phyloP scores from a whole-genome alignment of 2,113 vertebrate species.

The Macroglossus sobrinus region DNA sequence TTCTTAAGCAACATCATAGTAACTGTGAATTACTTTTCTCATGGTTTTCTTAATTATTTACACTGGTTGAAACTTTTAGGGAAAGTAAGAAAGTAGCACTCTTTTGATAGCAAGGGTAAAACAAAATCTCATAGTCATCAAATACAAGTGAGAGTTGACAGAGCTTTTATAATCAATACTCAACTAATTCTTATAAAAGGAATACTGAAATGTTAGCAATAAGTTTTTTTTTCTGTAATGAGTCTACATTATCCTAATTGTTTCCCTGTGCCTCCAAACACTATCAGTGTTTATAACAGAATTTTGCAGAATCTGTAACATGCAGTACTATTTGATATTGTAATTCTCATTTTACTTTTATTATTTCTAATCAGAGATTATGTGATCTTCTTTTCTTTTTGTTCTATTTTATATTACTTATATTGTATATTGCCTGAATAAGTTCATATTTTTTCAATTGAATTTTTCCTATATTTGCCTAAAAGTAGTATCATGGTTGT shows the following conservation, averaged over 20 bases:
- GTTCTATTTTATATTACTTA: slow-evolving; percentile 51
- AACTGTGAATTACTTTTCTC: slow-evolving; percentile 76
- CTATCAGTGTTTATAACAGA: slow-evolving; percentile 76
- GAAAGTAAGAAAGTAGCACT: slow-evolving; percentile 75
- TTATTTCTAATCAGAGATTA: slow-evolving; percentile 49
- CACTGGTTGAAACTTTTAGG: slow-evolving; percentile 70
- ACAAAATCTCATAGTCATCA: slow-evolving; percentile 44
- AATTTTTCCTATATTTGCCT: slow-evolving; percentile 50
- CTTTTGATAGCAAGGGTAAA: slow-evolving; percentile 78
- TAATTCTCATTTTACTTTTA: slow-evolving; percentile 69
- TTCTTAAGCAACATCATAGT: slow-evolving; percentile 76
- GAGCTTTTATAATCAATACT: slow-evolving; percentile 15
- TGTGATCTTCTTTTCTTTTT: not conserved
- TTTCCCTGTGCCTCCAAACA: slow-evolving; percentile 83
- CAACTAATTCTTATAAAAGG: slow-evolving; percentile 71
- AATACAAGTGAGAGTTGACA: not conserved
- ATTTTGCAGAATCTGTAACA: slow-evolving; percentile 72
- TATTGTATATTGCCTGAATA: slow-evolving; percentile 68
- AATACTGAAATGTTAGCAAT: slow-evolving; percentile 87
- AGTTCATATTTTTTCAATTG: slow-evolving; percentile 52
- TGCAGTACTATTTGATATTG: slow-evolving; percentile 62
- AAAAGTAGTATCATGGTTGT: slow-evolving; percentile 17
- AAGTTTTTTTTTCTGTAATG: slow-evolving; percentile 81
- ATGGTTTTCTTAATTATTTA: slow-evolving; percentile 76
- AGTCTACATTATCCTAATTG: slow-evolving; percentile 81